Base-by-base conservation (phyloP, 2,797 vertebrate species). In the Zalophus californianus region DNA sequence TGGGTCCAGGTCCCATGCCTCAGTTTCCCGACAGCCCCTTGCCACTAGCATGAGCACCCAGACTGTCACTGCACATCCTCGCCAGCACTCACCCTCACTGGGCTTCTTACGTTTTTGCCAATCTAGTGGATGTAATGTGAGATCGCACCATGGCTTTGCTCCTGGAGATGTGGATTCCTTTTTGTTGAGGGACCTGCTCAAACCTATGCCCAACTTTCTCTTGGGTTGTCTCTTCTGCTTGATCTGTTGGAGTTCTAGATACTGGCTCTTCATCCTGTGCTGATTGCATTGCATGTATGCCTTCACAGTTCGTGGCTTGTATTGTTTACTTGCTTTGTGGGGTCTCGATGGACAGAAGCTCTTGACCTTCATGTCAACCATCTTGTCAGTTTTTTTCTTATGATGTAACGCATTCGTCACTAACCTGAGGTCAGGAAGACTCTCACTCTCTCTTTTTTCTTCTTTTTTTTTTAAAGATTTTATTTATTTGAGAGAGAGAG, bases 221-320 rank as follows among this genome's bases (percentile, higher is more conserved):
- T 58, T 0, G 80, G 54, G 73, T 23, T 1, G 2, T 35, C 73
- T 52, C 8, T 62, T 23, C 50, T 56, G 20, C 11, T 21, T 27
- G 38, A 38, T 0, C 5, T 25, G 75, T 3, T 18, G 64, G 77
- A 16, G 14, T 15, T 13, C 0, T 0, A 4, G 79, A 12, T 0
- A 8, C n/a, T 2, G 27, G 48, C 15, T 60, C 0, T 2, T 2
- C 7, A 0, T 7, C 38, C 9, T 25, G 12, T 5, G 77, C 35
- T 48, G 77, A 27, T 27, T 1, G 3, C 7, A 0, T 10, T 3
- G 32, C 18, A 0, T 0, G 7, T 3, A 1, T 1, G 8, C 16
- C 4, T 10, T 5, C 66, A 41, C 21, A 0, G 32, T 1, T 29
- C 18, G 2, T 7, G 41, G 25, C 52, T 13, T 68, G 7, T 44